Percentiles rank a stretch among this genome's conserved stretches.
Evolutionary conservation across 2,113 vertebrate genomes (phyloP).

Genomic region (Thunnus thynnus): DNA sequence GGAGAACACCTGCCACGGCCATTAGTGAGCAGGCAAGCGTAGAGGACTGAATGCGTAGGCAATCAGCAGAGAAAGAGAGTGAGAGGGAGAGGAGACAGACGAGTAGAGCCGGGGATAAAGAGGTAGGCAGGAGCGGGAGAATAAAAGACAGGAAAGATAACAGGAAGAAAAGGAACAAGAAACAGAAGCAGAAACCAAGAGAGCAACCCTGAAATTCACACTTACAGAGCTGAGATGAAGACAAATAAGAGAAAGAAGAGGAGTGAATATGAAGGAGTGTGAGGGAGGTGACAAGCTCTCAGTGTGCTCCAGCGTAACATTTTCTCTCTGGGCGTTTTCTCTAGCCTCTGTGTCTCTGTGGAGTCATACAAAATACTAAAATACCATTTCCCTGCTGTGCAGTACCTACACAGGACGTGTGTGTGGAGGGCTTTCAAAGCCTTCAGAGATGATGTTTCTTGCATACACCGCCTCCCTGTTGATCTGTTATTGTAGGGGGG

Average conservation of each 20-base stretch:
- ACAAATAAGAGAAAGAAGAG: constrained; percentile 37
- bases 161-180: constrained; percentile 22
- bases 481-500: constrained; percentile 5
- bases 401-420: background rate
- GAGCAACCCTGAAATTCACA: constrained; percentile 43
- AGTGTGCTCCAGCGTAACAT: background rate
- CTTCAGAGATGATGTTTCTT: background rate
- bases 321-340: constrained; percentile 9
- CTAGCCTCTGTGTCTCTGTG: constrained; percentile 26
- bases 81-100: constrained; percentile 27
- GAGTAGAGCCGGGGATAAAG: constrained; percentile 38
- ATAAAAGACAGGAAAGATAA: constrained; percentile 45
- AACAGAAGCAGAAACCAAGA: constrained; percentile 19
- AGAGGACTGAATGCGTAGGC: constrained; percentile 61
- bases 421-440: constrained; percentile 3
- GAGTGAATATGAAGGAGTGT: constrained; percentile 26
- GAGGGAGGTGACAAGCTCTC: constrained; percentile 35
- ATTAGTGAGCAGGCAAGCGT: constrained; percentile 76
- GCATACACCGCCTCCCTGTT: background rate
- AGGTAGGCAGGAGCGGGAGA: constrained; percentile 41
- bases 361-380: constrained; percentile 8
- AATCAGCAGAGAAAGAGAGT: constrained; percentile 49
- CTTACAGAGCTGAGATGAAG: constrained; percentile 37
- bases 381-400: background rate
- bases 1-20: constrained; percentile 75